These are phyloP conservation scores for Sigmodon hispidus DNA, from an alignment of 2,113 vertebrate species.

Conservation along the genomic window DNA sequence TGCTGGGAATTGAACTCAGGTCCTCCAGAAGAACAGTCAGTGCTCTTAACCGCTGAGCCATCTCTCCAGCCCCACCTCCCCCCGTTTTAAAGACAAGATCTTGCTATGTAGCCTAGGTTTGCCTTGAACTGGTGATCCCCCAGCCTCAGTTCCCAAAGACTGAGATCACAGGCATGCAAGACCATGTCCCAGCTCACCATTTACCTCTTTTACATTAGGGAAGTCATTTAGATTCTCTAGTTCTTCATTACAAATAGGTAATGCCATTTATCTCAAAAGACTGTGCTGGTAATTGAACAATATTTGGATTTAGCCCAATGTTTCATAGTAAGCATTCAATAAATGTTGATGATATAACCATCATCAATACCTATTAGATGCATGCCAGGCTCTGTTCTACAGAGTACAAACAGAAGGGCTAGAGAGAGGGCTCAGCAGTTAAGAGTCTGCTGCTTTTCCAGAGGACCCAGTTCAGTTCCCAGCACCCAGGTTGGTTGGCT, in stretches of 20 bases:
- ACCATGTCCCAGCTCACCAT: neutral
- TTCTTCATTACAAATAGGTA: conserved; percentile 10
- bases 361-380: neutral
- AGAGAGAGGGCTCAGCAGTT: neutral
- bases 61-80: no score
- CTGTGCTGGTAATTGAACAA: conserved; percentile 20
- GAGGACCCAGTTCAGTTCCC: neutral
- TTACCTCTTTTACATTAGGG: neutral
- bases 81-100: neutral
- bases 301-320: neutral
- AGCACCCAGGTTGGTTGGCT: neutral
- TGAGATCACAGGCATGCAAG: neutral
- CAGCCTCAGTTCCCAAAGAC: neutral
- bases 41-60: neutral
- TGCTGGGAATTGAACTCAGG: no score
- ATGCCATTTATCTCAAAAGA: neutral
- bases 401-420: neutral
- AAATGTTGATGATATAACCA: neutral
- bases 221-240: conserved; percentile 29
- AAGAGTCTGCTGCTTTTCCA: neutral
- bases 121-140: neutral
- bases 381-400: neutral
- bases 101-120: neutral
- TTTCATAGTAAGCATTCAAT: neutral
- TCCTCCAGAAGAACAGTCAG: no score